A percentile compares a stretch with the other conserved stretches of the same genome.
These are phyloP conservation scores for Hydrozoanthus gracilis DNA, from an alignment of 92 coral and sea anemone species.

Conservation along the genomic window DNA sequence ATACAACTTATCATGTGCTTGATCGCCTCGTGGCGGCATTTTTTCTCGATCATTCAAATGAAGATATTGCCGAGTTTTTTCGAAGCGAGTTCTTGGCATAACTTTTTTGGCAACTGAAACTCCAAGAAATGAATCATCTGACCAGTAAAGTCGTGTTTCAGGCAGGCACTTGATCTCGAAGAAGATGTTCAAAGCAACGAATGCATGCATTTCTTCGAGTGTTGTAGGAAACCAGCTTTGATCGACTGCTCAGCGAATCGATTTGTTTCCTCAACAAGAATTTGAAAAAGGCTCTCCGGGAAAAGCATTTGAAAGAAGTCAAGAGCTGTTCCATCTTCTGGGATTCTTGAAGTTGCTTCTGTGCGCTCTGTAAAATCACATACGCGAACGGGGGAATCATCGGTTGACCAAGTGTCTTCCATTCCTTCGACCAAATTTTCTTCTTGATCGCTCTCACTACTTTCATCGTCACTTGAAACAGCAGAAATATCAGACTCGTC, in stretches of 20 bases:
- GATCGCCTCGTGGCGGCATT: too few relatives aligned
- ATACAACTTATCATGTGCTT: too few relatives aligned
- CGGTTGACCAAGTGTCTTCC: slow-evolving; percentile 26
- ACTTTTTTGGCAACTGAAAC: slow-evolving; percentile 34
- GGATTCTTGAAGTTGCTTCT: slow-evolving; percentile 46
- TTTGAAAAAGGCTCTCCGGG: slow-evolving; percentile 37
- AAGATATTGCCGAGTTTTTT: slow-evolving; percentile 46
- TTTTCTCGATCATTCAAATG: too few relatives aligned
- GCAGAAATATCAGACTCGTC: slow-evolving; percentile 58
- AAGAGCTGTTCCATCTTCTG: slow-evolving; percentile 58
- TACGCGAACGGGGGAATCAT: slow-evolving; percentile 40
- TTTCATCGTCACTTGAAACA: background rate
- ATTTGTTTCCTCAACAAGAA: slow-evolving; percentile 55
- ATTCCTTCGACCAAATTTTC: background rate
- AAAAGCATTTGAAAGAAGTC: slow-evolving; percentile 55
- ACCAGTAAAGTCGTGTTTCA: slow-evolving; percentile 45
- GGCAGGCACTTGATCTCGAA: slow-evolving; percentile 53
- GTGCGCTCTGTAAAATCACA: slow-evolving; percentile 23
- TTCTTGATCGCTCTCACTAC: background rate
- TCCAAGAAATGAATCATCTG: slow-evolving; percentile 37
- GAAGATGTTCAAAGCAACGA: slow-evolving; percentile 28
- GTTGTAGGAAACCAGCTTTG: slow-evolving; percentile 30
- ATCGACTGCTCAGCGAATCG: slow-evolving; percentile 50
- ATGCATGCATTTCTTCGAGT: slow-evolving; percentile 47
- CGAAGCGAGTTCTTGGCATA: slow-evolving; percentile 47